Evolutionary conservation across 2,113 vertebrate genomes (phyloP), one percentile per base, ranked within the genome.

Genomic region (Hiodon tergisus): DNA sequence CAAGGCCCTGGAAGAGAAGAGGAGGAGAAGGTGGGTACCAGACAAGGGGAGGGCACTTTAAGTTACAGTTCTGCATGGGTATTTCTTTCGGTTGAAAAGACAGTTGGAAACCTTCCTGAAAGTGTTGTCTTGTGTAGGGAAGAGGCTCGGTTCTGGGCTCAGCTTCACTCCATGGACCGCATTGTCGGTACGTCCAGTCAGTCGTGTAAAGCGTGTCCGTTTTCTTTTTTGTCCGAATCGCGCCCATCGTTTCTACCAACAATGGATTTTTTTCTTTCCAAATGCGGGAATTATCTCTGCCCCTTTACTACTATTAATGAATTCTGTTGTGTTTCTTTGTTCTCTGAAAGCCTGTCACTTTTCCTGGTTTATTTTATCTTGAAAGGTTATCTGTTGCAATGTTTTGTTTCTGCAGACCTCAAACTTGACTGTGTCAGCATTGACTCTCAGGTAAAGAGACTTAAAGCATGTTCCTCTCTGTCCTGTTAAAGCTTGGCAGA

Each of bases 81-180:
- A 0, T 3, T 4, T 3, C 58, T 3, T 14, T 3, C 9, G 3
- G 8, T 59, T 14, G 0, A 11, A 31, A 6, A n/a, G 7, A 50
- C 46, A 9, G 6, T 31, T 16, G 53, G 13, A 16, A 71, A 71
- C 5, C 31, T 11, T 10, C 3, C 58, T 14, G 9, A 60, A 13
- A 10, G 3, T 3, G 46, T 60, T 71, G 57, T 16, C 0, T 48
- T 71, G 17, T 76, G 0, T 76, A 92, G 91, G 62, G 66, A 88
- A 60, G 83, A 88, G 11, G 83, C 83, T 0, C 76, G 85, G 51
- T 87, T 91, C 67, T 91, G 91, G 91, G 74, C 80, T 65, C 70
- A 78, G 14, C 62, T 86, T 75, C 86, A 88, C 1, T n/a, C 67
- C 0, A 83, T 76, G 67, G 88, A 91, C 66, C 88, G 86, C 46